Conservation (phyloP, 2,888 invertebrate species). For the Anodontia alba region DNA sequence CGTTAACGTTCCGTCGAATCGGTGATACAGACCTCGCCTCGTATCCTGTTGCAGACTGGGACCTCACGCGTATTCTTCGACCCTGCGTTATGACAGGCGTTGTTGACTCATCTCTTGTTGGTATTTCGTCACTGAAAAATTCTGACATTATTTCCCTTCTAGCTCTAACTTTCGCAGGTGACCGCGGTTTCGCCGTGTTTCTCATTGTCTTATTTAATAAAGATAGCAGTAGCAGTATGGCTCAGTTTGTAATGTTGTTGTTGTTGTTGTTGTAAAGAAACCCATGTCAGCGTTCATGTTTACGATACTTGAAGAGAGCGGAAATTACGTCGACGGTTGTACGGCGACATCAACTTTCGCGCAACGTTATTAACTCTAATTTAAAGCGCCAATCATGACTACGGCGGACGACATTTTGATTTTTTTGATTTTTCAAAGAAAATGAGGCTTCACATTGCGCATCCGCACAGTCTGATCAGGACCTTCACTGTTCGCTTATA, state of each 20-base stretch:
- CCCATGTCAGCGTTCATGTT: not conserved
- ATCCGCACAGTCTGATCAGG: too few species aligned
- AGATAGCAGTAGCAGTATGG: too few species aligned
- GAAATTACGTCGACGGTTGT: not conserved
- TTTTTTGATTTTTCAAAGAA: too few species aligned
- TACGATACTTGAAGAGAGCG: not conserved
- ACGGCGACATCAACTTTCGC: not conserved
- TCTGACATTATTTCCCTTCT: constrained; percentile 45
- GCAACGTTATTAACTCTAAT: too few species aligned
- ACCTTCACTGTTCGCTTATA: too few species aligned
- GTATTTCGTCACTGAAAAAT: constrained; percentile 47
- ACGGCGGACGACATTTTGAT: too few species aligned
- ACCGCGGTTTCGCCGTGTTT: constrained; percentile 22
- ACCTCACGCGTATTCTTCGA: not conserved
- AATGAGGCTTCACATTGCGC: too few species aligned
- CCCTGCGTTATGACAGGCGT: not conserved
- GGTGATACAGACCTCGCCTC: not conserved
- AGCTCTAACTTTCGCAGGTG: constrained; percentile 60
- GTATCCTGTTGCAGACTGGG: not conserved
- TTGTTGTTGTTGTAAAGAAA: too few species aligned
- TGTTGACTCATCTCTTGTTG: constrained; percentile 50
- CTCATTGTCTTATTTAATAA: too few species aligned
- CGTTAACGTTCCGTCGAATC: not conserved
- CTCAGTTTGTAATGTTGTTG: too few species aligned
- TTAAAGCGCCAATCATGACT: too few species aligned